Evolutionary conservation across 2,113 vertebrate genomes (phyloP).

Genomic region (Daphoenositta chrysoptera): DNA sequence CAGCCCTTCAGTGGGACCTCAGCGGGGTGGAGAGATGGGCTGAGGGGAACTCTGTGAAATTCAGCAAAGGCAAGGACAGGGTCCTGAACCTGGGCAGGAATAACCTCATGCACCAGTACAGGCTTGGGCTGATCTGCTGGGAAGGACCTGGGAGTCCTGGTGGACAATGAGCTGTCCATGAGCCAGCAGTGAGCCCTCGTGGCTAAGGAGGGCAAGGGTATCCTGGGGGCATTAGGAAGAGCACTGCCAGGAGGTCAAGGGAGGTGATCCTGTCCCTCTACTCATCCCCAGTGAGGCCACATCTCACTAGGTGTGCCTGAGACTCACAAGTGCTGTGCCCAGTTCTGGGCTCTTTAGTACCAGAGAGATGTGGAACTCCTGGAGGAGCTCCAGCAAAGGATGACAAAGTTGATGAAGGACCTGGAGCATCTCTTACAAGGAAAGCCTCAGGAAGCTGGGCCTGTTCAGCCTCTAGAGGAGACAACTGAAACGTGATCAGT

Average conservation of each 20-base stretch:
- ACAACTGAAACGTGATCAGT: not conserved
- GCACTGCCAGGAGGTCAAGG: not conserved
- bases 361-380: not conserved
- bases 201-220: not conserved
- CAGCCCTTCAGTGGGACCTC: not conserved
- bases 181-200: not conserved
- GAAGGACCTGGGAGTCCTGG: not conserved
- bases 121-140: not conserved
- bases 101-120: too few species aligned
- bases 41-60: not conserved
- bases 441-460: not conserved
- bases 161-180: not conserved
- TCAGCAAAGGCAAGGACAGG: not conserved
- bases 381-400: not conserved
- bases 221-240: not conserved
- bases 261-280: not conserved
- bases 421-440: not conserved
- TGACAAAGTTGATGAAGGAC: not conserved
- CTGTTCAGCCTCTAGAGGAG: not conserved
- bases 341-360: not conserved
- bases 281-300: not conserved
- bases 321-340: fast-evolving
- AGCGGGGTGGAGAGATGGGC: fast-evolving
- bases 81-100: not conserved
- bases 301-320: not conserved